These are phyloP conservation scores for Lacerta bilineata DNA, from an alignment of 2,797 vertebrate species.

Conservation along the genomic window DNA sequence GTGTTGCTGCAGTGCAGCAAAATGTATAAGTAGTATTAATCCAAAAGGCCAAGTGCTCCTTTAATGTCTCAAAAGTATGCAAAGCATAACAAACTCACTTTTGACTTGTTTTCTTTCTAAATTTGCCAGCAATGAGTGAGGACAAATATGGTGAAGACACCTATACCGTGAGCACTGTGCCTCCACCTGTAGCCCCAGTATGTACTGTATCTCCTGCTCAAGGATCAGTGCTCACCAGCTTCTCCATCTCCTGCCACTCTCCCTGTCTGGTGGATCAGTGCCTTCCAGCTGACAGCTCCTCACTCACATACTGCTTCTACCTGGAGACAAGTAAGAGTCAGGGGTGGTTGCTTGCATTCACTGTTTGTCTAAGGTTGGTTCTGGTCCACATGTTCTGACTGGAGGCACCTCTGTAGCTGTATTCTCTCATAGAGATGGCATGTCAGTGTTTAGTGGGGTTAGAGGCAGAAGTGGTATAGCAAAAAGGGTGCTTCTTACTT, in stretches of 20 bases:
- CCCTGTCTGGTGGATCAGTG: slow-evolving; percentile 65
- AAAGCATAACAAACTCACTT: neutral
- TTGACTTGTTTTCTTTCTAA: slow-evolving; percentile 32
- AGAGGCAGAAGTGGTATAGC: too few relatives aligned
- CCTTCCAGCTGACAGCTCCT: accelerated
- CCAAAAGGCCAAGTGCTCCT: neutral
- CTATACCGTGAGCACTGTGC: slow-evolving; percentile 67
- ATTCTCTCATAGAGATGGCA: too few relatives aligned
- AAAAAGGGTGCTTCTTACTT: too few relatives aligned
- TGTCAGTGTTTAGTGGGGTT: too few relatives aligned
- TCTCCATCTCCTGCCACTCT: slow-evolving; percentile 82
- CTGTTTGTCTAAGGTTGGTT: neutral
- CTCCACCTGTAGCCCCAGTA: slow-evolving; percentile 52
- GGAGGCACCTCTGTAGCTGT: neutral
- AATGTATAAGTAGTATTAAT: neutral
- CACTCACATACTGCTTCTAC: slow-evolving; percentile 87
- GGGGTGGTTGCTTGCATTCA: neutral
- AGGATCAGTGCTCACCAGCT: slow-evolving; percentile 86
- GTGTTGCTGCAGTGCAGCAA: neutral
- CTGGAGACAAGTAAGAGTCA: slow-evolving; percentile 67
- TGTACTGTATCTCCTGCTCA: slow-evolving; percentile 82
- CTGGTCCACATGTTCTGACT: neutral
- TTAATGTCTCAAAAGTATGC: too few relatives aligned
- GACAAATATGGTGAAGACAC: slow-evolving; percentile 68
- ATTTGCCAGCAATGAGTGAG: slow-evolving; percentile 55